Evolutionary conservation across 2,797 vertebrate species (phyloP).

Genomic region (Ficedula albicollis): DNA sequence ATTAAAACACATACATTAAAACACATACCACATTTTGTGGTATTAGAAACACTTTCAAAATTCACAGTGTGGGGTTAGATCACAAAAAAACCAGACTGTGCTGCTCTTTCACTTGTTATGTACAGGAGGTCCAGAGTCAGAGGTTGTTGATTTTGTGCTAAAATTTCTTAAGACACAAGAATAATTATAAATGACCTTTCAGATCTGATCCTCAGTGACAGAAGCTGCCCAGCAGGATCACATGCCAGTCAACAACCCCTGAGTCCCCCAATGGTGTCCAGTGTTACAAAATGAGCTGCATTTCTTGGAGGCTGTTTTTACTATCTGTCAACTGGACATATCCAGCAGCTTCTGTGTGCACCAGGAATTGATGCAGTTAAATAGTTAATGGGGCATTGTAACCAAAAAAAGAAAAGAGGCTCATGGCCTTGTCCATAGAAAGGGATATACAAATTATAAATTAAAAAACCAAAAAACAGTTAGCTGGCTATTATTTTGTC

Average conservation of each 20-base stretch:
- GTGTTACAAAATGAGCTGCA: background rate
- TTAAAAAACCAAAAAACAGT: background rate
- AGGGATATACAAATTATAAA: background rate
- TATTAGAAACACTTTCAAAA: background rate
- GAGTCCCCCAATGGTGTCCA: background rate
- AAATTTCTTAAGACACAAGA: background rate
- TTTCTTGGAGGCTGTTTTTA: background rate
- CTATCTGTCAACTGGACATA: background rate
- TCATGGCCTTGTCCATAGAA: background rate
- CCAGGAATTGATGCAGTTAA: background rate
- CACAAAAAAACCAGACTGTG: background rate
- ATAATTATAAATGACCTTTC: background rate
- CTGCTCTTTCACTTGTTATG: background rate
- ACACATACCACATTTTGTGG: background rate
- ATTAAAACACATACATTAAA: background rate
- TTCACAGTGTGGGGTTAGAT: background rate
- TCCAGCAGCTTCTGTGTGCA: background rate
- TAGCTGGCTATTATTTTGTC: background rate
- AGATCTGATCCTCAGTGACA: background rate
- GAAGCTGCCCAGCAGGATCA: background rate
- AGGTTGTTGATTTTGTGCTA: background rate
- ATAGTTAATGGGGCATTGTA: background rate
- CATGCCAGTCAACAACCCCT: background rate
- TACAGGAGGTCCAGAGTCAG: background rate
- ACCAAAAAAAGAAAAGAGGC: background rate